phyloP scores from a whole-genome alignment of 2,888 invertebrate species.

The Dynastes tityus region DNA sequence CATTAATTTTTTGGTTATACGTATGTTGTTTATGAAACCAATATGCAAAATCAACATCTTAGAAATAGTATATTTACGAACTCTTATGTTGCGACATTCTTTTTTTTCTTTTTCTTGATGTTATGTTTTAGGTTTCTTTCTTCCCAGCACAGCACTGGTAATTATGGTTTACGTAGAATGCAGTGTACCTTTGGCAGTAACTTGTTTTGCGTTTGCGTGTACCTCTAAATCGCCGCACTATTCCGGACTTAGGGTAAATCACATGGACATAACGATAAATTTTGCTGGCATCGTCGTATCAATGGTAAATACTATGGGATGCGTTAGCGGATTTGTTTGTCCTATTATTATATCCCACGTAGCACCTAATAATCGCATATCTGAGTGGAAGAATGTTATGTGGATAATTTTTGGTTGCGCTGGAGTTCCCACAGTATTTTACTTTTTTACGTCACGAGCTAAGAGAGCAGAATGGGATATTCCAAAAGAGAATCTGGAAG shows the following conservation, averaged over 20 bases:
- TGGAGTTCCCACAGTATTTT: slow-evolving; percentile 11
- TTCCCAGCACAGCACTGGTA: background rate
- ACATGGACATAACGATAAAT: slow-evolving; percentile 40
- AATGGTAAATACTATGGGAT: slow-evolving; percentile 25
- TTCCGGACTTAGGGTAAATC: slow-evolving; percentile 23
- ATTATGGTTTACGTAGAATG: slow-evolving; percentile 23
- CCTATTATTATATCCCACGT: slow-evolving; percentile 10
- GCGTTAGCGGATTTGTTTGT: slow-evolving; percentile 8
- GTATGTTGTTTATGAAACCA: no score
- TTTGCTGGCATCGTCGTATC: slow-evolving; percentile 26
- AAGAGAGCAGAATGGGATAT: slow-evolving; percentile 26
- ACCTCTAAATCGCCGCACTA: slow-evolving; percentile 8
- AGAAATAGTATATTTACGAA: no score
- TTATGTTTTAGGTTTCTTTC: slow-evolving; percentile 26
- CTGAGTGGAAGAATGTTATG: slow-evolving; percentile 20
- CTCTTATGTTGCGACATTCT: no score
- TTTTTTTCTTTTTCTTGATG: no score
- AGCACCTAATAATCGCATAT: slow-evolving; percentile 6
- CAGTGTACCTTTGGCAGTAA: background rate
- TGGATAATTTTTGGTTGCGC: slow-evolving; percentile 25
- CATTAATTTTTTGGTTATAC: no score
- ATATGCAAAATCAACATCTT: no score
- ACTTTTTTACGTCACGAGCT: slow-evolving; percentile 7
- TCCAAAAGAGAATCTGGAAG: slow-evolving; percentile 6
- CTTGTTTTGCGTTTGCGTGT: background rate